Conservation (phyloP, 1,140 invertebrate genomes). For the Drosophila pallidifrons region DNA sequence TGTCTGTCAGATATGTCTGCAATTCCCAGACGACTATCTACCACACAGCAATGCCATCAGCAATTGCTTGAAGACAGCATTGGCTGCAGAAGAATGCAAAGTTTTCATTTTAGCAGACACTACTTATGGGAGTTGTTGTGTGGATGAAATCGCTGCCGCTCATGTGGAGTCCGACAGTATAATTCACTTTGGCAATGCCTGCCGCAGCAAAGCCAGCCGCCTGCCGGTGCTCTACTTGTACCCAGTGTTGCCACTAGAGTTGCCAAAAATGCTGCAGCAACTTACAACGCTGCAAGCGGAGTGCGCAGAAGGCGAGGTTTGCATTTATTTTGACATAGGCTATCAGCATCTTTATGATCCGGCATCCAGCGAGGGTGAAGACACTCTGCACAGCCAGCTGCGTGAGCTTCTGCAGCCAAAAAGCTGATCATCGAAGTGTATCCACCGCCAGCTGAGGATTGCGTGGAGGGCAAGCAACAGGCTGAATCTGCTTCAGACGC, state of each 20-base stretch:
- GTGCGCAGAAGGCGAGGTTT: slow-evolving; percentile 85
- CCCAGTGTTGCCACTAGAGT: slow-evolving; percentile 87
- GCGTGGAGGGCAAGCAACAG: background rate
- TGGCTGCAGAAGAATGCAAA: slow-evolving; percentile 79
- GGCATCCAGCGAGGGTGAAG: slow-evolving; percentile 21
- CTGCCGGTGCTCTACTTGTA: slow-evolving; percentile 91
- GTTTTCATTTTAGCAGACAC: slow-evolving; percentile 96
- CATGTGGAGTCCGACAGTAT: slow-evolving; percentile 94
- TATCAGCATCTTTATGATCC: slow-evolving; percentile 89
- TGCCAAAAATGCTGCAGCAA: slow-evolving; percentile 66
- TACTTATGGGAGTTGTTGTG: slow-evolving; percentile 97
- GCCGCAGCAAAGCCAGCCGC: slow-evolving; percentile 90
- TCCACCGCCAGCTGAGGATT: slow-evolving; percentile 52
- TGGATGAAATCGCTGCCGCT: slow-evolving; percentile 94
- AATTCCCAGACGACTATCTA: slow-evolving; percentile 95
- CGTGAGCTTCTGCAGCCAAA: slow-evolving; percentile 47
- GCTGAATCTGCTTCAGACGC: slow-evolving; percentile 17
- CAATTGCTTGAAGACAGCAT: slow-evolving; percentile 86
- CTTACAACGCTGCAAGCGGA: slow-evolving; percentile 63
- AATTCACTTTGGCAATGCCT: slow-evolving; percentile 96
- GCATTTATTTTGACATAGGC: slow-evolving; percentile 91
- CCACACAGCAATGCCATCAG: slow-evolving; percentile 89
- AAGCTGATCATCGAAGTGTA: slow-evolving; percentile 59
- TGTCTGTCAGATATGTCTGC: slow-evolving; percentile 91
- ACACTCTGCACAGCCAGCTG: slow-evolving; percentile 44